Percentiles rank a stretch among this genome's conserved stretches.
Evolutionary conservation across 2,888 invertebrate species (phyloP).

Genomic region (Amorpha juglandis): DNA sequence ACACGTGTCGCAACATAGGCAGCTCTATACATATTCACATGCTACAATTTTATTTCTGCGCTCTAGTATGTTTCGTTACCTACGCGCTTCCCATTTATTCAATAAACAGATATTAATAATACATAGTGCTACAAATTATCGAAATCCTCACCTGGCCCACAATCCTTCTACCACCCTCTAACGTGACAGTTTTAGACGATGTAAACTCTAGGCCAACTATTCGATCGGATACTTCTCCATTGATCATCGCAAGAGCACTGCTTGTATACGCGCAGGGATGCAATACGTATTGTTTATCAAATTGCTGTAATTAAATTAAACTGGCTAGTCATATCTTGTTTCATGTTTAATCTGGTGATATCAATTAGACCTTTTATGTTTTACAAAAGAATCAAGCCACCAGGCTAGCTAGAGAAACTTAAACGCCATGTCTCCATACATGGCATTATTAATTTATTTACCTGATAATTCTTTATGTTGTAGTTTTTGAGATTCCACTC

Average conservation of each 20-base stretch:
- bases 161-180: conserved; percentile 52
- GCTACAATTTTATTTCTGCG: no score
- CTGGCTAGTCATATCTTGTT: background rate
- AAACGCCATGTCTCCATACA: no score
- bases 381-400: no score
- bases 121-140: background rate
- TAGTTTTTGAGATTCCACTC: conserved; percentile 65
- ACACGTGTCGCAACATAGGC: no score
- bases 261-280: conserved; percentile 69
- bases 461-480: conserved; percentile 47
- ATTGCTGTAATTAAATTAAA: conserved; percentile 34
- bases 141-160: conserved; percentile 57
- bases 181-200: conserved; percentile 27
- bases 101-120: no score
- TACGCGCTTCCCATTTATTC: no score
- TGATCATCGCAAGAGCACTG: conserved; percentile 58
- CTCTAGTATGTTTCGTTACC: no score
- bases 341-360: background rate
- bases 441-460: conserved; percentile 32
- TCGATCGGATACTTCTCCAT: conserved; percentile 40
- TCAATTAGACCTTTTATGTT: no score
- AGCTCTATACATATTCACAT: no score
- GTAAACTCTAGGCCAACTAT: conserved; percentile 62
- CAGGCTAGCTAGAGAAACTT: no score
- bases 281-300: conserved; percentile 40